These are phyloP conservation scores for Pteropus alecto DNA, from an alignment of 2,113 vertebrate genomes.

Conservation along the genomic window DNA sequence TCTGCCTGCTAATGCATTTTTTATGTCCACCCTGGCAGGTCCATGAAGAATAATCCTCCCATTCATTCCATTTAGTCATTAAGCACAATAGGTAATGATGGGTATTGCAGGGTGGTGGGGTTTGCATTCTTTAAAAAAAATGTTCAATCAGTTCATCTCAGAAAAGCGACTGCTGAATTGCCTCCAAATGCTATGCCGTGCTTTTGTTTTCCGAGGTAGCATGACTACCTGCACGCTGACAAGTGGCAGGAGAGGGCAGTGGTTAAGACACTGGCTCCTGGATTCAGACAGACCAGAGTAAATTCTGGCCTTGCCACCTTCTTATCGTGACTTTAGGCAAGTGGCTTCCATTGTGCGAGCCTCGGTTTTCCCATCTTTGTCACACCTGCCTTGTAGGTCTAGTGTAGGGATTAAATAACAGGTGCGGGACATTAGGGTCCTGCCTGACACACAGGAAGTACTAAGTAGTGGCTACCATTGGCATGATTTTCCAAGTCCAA, in stretches of 20 bases:
- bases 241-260: background rate
- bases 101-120: background rate
- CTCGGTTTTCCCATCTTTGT: background rate
- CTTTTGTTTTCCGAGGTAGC: background rate
- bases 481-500: background rate
- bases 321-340: background rate
- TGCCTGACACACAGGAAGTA: background rate
- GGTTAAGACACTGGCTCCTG: fast-evolving
- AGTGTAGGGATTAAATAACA: background rate
- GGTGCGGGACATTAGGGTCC: background rate
- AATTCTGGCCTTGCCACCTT: background rate
- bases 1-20: slow-evolving; percentile 40
- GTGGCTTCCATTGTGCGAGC: background rate
- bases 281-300: background rate
- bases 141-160: background rate
- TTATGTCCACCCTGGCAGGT: background rate
- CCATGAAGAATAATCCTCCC: background rate
- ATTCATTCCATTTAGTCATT: slow-evolving; percentile 29
- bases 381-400: background rate
- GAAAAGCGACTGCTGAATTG: background rate
- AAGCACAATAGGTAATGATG: background rate
- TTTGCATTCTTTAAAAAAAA: background rate
- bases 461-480: fast-evolving
- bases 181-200: fast-evolving
- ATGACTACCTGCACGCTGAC: background rate